Evolutionary conservation across 2,113 vertebrate genomes (phyloP), one percentile per base, ranked within the genome.

Genomic region (Excalfactoria chinensis): DNA sequence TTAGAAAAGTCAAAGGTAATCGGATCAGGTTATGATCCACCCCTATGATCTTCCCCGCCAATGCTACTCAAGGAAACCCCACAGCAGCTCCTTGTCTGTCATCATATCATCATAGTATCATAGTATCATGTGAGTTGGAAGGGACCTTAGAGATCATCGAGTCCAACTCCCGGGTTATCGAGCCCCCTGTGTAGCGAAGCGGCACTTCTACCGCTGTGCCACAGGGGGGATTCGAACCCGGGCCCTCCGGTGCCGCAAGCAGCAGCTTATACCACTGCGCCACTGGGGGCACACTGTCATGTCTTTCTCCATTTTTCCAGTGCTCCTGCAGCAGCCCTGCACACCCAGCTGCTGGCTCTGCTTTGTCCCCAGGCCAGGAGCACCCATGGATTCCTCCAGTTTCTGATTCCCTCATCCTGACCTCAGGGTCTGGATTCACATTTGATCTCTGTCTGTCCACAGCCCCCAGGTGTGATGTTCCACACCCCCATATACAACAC

Each of bases 1-100:
- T 90, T 86, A 85, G 88, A 63, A 60, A 70, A 93, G 51, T 66
- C 63, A 66, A 66, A 86, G 55, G 70, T 68, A 87, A 85, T 59
- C 55, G 22, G 55, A 62, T 74, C 68, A n/a, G 43, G 23, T 43
- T 37, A 28, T 18, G 13, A 23, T 34, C 44, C 35, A 43, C 11
- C 4, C 35, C 17, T 13, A 6, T 1, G 14, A 30, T 46, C 35
- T 71, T 41, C 56, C 56, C 43, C 64, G 12, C 7, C 13, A 7
- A 9, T 11, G 0, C 15, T 9, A 21, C 53, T 9, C 1, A 25
- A 17, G 22, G 43, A 70, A 41, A 34, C 5, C 6, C 13, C 35
- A 28, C 2, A 28, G 44, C 46, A 62, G 14, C 35, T 71, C 34
- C 43, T 37, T 23, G 6, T 28, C 3, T 2, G 32, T 23, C 11